These are phyloP conservation scores for Drosophila orosa DNA, from an alignment of 1,140 invertebrate genomes.

Conservation along the genomic window DNA sequence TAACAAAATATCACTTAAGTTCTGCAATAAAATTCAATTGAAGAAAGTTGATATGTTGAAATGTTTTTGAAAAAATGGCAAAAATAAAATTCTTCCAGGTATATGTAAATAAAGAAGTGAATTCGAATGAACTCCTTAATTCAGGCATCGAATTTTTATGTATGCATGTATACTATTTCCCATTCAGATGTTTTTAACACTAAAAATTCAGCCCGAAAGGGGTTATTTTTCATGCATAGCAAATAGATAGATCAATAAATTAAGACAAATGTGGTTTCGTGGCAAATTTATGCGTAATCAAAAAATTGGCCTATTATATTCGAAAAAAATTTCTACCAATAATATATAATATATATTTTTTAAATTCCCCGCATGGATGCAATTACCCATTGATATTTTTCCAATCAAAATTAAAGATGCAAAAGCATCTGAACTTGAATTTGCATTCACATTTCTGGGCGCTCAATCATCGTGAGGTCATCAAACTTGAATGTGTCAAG, in stretches of 20 bases:
- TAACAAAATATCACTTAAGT: no score
- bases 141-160: no score
- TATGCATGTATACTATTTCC: no score
- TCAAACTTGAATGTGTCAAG: slow-evolving; percentile 47
- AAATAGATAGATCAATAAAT: background rate
- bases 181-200: background rate
- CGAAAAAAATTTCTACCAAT: no score
- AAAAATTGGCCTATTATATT: background rate
- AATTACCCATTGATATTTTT: background rate
- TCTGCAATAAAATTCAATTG: no score
- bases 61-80: no score
- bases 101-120: no score
- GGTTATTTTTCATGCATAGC: background rate
- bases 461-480: slow-evolving; percentile 50
- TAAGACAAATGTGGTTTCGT: background rate
- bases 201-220: background rate
- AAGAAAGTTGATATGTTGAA: no score
- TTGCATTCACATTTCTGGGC: slow-evolving; percentile 12
- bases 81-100: no score
- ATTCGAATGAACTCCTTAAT: no score
- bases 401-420: slow-evolving; percentile 5
- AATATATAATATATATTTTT: background rate
- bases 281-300: background rate
- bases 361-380: background rate
- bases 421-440: slow-evolving; percentile 38